A percentile compares a stretch with the other conserved stretches of the same genome.
Evolutionary conservation across 2,888 invertebrate genomes (phyloP).

Genomic region (Nymphalis polychloros): DNA sequence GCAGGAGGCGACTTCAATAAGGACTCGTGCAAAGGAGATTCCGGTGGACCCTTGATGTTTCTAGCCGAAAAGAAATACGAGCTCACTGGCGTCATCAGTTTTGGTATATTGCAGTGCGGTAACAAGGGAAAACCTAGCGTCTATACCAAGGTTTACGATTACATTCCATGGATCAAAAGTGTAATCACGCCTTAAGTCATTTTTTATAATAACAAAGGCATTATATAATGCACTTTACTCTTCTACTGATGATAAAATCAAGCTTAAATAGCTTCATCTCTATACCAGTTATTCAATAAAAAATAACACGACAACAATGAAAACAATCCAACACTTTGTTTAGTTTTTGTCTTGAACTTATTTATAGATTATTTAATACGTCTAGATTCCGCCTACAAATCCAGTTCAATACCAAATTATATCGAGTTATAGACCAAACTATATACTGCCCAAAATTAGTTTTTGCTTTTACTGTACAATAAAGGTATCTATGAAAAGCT

Average conservation of each 20-base stretch:
- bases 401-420: too few relatives aligned
- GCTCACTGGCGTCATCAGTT: conserved; percentile 82
- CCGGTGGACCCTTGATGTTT: conserved; percentile 84
- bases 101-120: conserved; percentile 82
- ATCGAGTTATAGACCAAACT: too few relatives aligned
- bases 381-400: too few relatives aligned
- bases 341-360: too few relatives aligned
- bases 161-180: conserved; percentile 80
- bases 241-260: not conserved
- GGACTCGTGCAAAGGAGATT: conserved; percentile 84
- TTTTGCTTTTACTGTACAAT: too few relatives aligned
- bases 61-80: conserved; percentile 49
- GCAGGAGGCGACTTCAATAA: conserved; percentile 79
- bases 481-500: too few relatives aligned
- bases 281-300: not conserved
- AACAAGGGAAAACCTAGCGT: conserved; percentile 82
- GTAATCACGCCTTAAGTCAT: conserved; percentile 47
- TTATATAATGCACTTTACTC: not conserved
- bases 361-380: too few relatives aligned
- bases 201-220: not conserved
- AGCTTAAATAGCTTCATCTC: too few relatives aligned
- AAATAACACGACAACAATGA: too few relatives aligned
- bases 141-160: conserved; percentile 83
- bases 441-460: too few relatives aligned
- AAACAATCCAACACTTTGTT: too few relatives aligned